phyloP scores from a whole-genome alignment of 2,113 vertebrate species.

The Dendropsophus ebraccatus region DNA sequence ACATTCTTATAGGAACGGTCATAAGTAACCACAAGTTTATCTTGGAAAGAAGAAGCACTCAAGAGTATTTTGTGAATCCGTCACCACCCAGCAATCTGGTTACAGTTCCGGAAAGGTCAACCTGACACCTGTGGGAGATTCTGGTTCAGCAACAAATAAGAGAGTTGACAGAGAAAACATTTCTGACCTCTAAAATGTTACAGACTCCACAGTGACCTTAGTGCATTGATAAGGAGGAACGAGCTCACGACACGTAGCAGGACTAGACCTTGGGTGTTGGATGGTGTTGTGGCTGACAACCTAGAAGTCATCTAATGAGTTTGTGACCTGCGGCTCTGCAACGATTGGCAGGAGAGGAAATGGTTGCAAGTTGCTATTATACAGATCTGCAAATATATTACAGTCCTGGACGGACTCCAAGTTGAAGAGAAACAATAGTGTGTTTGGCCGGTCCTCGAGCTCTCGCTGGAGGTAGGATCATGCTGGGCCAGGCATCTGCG shows the following conservation, averaged over 20 bases:
- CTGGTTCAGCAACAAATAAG: background rate
- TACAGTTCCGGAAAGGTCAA: background rate
- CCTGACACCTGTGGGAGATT: background rate
- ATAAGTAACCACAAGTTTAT: background rate
- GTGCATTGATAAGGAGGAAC: background rate
- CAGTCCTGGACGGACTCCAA: constrained; percentile 25
- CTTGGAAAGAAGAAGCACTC: background rate
- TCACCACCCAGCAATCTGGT: background rate
- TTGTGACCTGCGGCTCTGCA: constrained; percentile 12
- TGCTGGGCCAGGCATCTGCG: constrained; percentile 24
- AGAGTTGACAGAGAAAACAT: background rate
- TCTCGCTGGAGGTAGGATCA: background rate
- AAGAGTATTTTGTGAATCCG: background rate
- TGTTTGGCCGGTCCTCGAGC: constrained; percentile 1
- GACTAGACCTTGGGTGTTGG: background rate
- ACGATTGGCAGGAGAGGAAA: constrained; percentile 37
- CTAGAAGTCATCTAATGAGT: constrained; percentile 6
- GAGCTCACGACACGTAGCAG: background rate
- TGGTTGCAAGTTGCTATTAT: constrained; percentile 1
- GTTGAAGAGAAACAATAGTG: constrained; percentile 21
- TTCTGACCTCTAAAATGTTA: background rate
- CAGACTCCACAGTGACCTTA: background rate
- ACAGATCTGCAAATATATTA: constrained; percentile 23
- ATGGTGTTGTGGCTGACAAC: background rate
- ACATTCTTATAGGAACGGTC: background rate